Percentiles rank a stretch among this genome's conserved stretches.
Conservation (phyloP, 2,113 vertebrate species). For the Conger conger region DNA sequence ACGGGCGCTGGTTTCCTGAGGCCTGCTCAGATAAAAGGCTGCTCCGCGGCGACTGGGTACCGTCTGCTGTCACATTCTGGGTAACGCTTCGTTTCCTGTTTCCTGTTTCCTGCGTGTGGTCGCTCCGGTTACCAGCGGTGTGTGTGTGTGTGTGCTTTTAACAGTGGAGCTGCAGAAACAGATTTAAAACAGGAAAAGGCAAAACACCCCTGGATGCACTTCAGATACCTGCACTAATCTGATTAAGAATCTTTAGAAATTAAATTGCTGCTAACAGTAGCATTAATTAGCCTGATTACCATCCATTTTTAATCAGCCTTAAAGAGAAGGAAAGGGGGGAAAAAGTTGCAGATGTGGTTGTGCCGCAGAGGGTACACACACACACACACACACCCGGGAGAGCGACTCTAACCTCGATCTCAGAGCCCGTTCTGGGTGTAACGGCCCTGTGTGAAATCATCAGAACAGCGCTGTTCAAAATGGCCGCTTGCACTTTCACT, state of each 20-base stretch:
- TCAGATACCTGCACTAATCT: neutral
- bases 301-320: neutral
- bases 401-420: no score
- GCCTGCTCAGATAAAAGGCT: neutral
- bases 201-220: neutral
- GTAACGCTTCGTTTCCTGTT: neutral
- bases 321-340: neutral
- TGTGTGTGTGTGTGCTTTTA: neutral
- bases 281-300: neutral
- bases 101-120: neutral
- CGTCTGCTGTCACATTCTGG: no score
- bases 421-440: no score
- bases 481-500: no score
- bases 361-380: neutral
- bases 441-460: no score
- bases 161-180: neutral
- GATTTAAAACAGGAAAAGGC: neutral
- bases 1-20: constrained; percentile 12
- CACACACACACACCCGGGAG: no score
- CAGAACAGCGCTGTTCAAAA: no score
- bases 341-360: neutral
- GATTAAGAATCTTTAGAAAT: neutral
- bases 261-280: neutral
- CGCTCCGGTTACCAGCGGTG: no score
- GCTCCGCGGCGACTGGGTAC: neutral